These are phyloP conservation scores for Mustela nigripes DNA, from an alignment of 2,113 vertebrate species.

Conservation along the genomic window DNA sequence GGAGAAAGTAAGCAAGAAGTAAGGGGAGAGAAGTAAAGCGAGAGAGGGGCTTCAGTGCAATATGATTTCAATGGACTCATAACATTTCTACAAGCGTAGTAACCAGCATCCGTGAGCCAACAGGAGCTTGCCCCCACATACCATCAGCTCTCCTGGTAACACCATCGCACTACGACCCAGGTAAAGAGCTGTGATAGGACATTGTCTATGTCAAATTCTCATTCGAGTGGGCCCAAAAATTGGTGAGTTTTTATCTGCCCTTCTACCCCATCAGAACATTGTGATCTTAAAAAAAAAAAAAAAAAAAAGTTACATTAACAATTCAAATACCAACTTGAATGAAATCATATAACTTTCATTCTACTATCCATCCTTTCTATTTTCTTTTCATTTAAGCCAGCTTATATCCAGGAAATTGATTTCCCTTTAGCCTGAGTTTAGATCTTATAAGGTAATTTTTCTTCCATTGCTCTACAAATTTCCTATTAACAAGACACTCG, in stretches of 20 bases:
- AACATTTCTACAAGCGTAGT: conserved; percentile 32
- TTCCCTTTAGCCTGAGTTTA: conserved; percentile 21
- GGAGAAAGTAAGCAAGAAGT: not conserved
- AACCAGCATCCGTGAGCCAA: not conserved
- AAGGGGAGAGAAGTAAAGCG: not conserved
- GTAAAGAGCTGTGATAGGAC: not conserved
- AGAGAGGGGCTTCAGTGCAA: not conserved
- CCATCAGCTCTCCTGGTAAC: not conserved
- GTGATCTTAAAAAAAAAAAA: not conserved
- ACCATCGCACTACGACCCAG: too few relatives aligned
- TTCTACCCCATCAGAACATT: not conserved
- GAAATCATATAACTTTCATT: not conserved
- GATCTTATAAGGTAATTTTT: conserved; percentile 4
- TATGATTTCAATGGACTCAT: not conserved
- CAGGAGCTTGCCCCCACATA: not conserved
- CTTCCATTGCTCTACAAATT: not conserved
- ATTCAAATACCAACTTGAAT: not conserved
- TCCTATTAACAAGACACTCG: not conserved
- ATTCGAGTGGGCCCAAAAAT: not conserved
- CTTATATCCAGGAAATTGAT: not conserved
- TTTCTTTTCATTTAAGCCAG: conserved; percentile 21
- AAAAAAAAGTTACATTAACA: not conserved
- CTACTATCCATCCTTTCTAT: not conserved
- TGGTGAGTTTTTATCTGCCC: not conserved
- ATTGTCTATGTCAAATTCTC: not conserved